A percentile compares a stretch with the other conserved stretches of the same genome.
These are phyloP conservation scores for Borostomias antarcticus DNA, from an alignment of 2,797 vertebrate genomes.

Conservation along the genomic window DNA sequence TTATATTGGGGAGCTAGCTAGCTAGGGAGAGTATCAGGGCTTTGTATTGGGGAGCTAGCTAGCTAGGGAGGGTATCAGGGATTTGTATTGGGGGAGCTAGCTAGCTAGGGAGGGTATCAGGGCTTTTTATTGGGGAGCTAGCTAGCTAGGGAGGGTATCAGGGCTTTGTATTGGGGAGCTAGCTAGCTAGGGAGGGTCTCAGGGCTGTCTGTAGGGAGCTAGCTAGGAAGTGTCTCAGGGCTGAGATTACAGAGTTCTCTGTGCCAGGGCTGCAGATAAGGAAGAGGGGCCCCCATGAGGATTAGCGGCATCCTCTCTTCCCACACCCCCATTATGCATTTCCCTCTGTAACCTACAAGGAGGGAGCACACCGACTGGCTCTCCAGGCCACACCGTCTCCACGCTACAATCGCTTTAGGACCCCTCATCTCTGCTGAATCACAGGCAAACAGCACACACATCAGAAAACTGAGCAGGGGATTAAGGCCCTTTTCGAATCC, in stretches of 20 bases:
- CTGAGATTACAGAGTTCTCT: constrained; percentile 19
- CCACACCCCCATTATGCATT: constrained; percentile 56
- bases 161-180: background rate
- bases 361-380: constrained; percentile 42
- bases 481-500: no score
- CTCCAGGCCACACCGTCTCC: constrained; percentile 41
- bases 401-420: background rate
- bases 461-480: constrained; percentile 45
- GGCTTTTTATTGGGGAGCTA: no score
- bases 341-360: constrained; percentile 45
- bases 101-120: background rate
- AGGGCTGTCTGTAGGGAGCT: no score
- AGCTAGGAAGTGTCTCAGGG: constrained; percentile 9
- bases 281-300: constrained; percentile 49
- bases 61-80: no score
- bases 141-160: background rate
- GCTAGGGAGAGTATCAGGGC: no score
- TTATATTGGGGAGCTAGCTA: no score
- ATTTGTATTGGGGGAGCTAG: no score
- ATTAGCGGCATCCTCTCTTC: no score
- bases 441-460: constrained; percentile 36
- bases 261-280: constrained; percentile 58
- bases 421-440: constrained; percentile 53
- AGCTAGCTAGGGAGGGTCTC: background rate
- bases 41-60: no score